Base-by-base conservation (phyloP, 2,888 invertebrate genomes). In the Fragum whitleyi region DNA sequence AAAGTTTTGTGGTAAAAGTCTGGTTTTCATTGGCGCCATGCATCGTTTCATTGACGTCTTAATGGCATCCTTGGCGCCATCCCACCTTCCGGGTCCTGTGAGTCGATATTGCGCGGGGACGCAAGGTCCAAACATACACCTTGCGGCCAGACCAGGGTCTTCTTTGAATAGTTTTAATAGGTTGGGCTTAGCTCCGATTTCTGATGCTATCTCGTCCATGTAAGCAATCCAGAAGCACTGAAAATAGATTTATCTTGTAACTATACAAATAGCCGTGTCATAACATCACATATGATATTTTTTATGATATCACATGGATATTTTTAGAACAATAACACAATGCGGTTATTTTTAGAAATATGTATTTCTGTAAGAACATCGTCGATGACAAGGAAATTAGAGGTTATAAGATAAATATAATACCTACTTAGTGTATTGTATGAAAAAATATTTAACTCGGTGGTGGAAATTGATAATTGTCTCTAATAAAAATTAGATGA, bases 221-320 rank as follows among this genome's bases (percentile, higher is more conserved):
- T 92, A 91, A 2, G 89, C 86, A 7, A 93, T 90, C 93, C 93
- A 93, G 79, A 90, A 92, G 19, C 92, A 91, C 92, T 93, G 88
- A 42, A 87, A 69, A 51, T n/a, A 51, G 6, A 67, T n/a, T n/a
- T n/a, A n/a, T n/a, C n/a, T n/a, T n/a, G n/a, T n/a, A n/a, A n/a
- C n/a, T n/a, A n/a, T n/a, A n/a, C n/a, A n/a, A n/a, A n/a, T n/a
- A n/a, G n/a, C n/a, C n/a, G n/a, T n/a, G n/a, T n/a, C n/a, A n/a
- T n/a, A n/a, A n/a, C n/a, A n/a, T n/a, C n/a, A n/a, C n/a, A n/a
- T n/a, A n/a, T n/a, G n/a, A n/a, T n/a, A n/a, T n/a, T n/a, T n/a
- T n/a, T n/a, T n/a, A n/a, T n/a, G n/a, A n/a, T n/a, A n/a, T n/a
- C n/a, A n/a, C n/a, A n/a, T n/a, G n/a, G n/a, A n/a, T n/a, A n/a